These are phyloP conservation scores for Poeciliopsis prolifica DNA, from an alignment of 2,113 vertebrate genomes.

Conservation along the genomic window DNA sequence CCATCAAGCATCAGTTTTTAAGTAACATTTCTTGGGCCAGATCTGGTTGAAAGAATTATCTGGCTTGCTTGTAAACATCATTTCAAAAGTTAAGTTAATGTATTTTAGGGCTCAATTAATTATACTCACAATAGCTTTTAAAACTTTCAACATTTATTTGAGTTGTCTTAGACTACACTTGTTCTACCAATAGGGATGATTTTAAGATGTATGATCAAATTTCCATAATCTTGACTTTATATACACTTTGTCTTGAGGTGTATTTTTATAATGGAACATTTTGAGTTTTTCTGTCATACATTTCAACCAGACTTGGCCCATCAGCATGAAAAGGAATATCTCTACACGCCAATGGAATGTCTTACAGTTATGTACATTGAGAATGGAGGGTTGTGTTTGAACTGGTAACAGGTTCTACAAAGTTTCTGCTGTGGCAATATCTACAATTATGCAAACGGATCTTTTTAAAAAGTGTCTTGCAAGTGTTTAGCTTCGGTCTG, in stretches of 20 bases:
- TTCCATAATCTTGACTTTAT: not conserved
- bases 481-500: conserved; percentile 20
- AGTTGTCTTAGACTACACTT: not conserved
- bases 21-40: not conserved
- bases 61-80: not conserved
- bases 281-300: not conserved
- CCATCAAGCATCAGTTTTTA: too few relatives aligned
- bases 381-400: not conserved
- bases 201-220: not conserved
- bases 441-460: conserved; percentile 54
- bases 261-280: too few relatives aligned
- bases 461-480: conserved; percentile 20
- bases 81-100: too few relatives aligned
- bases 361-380: not conserved
- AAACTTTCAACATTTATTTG: not conserved
- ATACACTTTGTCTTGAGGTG: not conserved
- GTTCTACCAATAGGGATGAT: not conserved
- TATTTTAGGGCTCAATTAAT: conserved; percentile 6
- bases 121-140: not conserved
- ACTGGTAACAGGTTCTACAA: not conserved
- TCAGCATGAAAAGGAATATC: not conserved
- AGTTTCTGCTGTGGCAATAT: conserved; percentile 9
- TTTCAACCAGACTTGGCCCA: not conserved
- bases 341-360: not conserved
- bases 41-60: not conserved